Evolutionary conservation across 92 coral and sea anemone species (phyloP).

Genomic region (Zoanthus sociatus): DNA sequence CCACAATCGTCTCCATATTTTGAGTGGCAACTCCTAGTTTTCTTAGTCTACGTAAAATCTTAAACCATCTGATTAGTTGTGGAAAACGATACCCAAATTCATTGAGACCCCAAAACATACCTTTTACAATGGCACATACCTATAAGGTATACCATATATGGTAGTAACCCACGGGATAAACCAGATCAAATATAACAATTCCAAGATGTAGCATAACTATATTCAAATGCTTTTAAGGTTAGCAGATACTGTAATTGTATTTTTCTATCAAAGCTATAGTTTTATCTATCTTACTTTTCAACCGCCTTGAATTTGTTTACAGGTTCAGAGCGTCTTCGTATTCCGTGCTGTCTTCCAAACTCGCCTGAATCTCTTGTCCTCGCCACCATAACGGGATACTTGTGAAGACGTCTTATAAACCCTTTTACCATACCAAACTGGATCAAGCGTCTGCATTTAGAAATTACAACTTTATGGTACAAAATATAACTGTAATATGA

Average conservation of each 20-base stretch:
- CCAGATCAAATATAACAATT: too few species aligned
- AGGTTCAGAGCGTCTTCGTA: constrained; percentile 32
- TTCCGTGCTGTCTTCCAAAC: constrained; percentile 37
- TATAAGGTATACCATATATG: too few species aligned
- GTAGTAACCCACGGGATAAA: too few species aligned
- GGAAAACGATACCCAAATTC: too few species aligned
- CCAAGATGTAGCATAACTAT: too few species aligned
- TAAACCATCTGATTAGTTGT: too few species aligned
- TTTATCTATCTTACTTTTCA: constrained; percentile 65
- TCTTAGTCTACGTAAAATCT: too few species aligned
- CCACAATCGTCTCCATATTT: too few species aligned
- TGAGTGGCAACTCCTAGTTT: too few species aligned
- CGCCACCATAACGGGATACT: constrained; percentile 84
- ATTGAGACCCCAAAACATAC: too few species aligned
- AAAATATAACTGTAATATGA: not conserved
- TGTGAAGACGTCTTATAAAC: constrained; percentile 96
- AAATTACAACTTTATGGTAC: not conserved
- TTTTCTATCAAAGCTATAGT: not conserved
- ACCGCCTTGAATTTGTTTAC: constrained; percentile 56
- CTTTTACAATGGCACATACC: too few species aligned
- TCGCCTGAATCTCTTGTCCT: constrained; percentile 52
- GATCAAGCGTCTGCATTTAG: constrained; percentile 77
- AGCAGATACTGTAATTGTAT: not conserved
- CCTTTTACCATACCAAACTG: constrained; percentile 98
- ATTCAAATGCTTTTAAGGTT: not conserved